A percentile compares a stretch with the other conserved stretches of the same genome.
These are phyloP conservation scores for Centropus bengalensis DNA, from an alignment of 2,113 vertebrate genomes.

Conservation along the genomic window DNA sequence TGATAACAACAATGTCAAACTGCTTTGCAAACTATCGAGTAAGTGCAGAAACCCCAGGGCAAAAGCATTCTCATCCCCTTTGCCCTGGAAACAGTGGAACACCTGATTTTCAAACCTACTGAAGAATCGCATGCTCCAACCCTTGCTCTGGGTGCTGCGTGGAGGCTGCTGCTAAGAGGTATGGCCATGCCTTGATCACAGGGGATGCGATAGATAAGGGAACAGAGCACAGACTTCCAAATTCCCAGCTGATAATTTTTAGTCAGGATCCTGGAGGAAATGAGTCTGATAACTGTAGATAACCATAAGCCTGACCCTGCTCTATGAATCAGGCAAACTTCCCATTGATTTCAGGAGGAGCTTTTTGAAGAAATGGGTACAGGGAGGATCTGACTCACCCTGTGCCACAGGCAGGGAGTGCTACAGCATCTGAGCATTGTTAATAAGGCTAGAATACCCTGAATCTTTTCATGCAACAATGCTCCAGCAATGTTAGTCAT, in stretches of 20 bases:
- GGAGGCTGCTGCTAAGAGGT: not conserved
- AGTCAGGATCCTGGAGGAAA: constrained; percentile 16
- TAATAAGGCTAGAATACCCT: not conserved
- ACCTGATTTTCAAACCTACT: not conserved
- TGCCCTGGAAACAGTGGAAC: not conserved
- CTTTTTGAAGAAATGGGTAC: not conserved
- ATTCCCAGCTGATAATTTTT: not conserved
- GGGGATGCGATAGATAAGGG: not conserved
- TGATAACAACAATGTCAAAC: not conserved
- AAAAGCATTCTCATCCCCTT: not conserved
- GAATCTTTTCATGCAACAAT: not conserved
- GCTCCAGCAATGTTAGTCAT: constrained; percentile 38
- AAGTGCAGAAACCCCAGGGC: not conserved
- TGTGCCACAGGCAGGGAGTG: not conserved
- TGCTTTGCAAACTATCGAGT: not conserved
- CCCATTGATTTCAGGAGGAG: not conserved
- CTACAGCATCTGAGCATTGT: not conserved
- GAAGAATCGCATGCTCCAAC: rapidly evolving
- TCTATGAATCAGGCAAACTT: not conserved
- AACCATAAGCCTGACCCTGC: not conserved
- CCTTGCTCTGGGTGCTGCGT: not conserved
- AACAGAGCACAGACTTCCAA: not conserved
- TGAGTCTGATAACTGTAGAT: constrained; percentile 24
- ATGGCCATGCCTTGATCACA: not conserved
- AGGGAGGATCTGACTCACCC: constrained; percentile 8